Evolutionary conservation across 2,797 vertebrate species (phyloP).

Genomic region (Petrocephalus schoutedeni): DNA sequence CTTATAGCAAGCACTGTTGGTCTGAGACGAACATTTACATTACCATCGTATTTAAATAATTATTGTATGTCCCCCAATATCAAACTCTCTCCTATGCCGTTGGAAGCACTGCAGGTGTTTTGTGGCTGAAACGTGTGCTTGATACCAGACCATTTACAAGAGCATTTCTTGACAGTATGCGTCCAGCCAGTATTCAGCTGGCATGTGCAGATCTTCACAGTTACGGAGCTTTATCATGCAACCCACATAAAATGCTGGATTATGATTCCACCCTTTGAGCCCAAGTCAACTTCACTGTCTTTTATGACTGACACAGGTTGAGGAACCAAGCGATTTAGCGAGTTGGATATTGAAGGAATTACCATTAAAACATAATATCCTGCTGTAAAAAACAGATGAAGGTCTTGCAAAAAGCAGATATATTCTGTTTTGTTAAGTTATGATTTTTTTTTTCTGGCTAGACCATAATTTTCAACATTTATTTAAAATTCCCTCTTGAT

Average conservation of each 20-base stretch:
- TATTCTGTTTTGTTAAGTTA: neutral
- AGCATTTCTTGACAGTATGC: neutral
- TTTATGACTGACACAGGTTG: neutral
- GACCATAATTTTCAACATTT: neutral
- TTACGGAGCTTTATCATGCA: neutral
- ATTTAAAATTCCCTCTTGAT: neutral
- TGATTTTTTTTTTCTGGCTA: neutral
- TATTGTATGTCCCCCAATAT: neutral
- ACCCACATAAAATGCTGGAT: neutral
- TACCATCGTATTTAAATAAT: neutral
- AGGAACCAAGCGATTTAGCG: constrained; percentile 1
- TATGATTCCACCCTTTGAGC: neutral
- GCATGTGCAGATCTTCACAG: neutral
- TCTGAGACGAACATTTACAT: neutral
- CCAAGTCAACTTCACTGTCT: neutral
- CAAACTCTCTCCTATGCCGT: neutral
- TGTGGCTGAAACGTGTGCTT: neutral
- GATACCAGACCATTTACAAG: neutral
- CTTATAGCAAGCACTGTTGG: neutral
- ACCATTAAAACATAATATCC: neutral
- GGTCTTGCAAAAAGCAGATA: neutral
- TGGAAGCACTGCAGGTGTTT: neutral
- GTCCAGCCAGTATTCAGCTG: neutral
- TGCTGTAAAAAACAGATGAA: neutral
- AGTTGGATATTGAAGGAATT: neutral